These are phyloP conservation scores for Myiotriccus ornatus DNA, from an alignment of 2,797 vertebrate genomes.

Conservation along the genomic window DNA sequence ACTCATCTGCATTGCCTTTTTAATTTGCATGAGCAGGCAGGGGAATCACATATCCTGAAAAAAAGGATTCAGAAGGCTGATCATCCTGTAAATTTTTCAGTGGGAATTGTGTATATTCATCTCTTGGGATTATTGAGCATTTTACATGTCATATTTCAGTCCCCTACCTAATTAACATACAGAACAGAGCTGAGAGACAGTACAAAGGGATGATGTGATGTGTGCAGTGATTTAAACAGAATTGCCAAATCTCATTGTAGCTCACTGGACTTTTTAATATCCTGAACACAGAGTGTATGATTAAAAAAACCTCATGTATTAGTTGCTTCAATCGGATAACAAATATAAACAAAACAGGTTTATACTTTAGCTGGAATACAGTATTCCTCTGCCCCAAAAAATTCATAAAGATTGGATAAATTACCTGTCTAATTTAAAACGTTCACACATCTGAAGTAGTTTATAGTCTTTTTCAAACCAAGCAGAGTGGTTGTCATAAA, in stretches of 20 bases:
- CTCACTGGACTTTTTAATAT: constrained; percentile 1
- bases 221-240: constrained; percentile 4
- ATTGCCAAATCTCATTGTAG: background rate
- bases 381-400: background rate
- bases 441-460: background rate
- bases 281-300: background rate
- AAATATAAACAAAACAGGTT: constrained; percentile 9
- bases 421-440: background rate
- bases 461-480: background rate
- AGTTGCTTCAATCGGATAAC: background rate
- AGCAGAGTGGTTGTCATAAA: background rate
- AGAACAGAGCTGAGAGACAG: background rate
- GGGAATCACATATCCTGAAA: constrained; percentile 29
- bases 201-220: background rate
- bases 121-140: background rate
- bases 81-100: constrained; percentile 1
- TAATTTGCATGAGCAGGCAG: background rate
- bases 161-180: background rate
- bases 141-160: background rate
- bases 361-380: background rate
- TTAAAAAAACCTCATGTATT: background rate
- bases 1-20: background rate
- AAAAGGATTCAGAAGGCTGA: constrained; percentile 13
- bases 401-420: background rate
- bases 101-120: background rate